Evolutionary conservation across 2,797 vertebrate species (phyloP), one percentile per base, ranked within the genome.

Genomic region (Notolepis coatsorum): DNA sequence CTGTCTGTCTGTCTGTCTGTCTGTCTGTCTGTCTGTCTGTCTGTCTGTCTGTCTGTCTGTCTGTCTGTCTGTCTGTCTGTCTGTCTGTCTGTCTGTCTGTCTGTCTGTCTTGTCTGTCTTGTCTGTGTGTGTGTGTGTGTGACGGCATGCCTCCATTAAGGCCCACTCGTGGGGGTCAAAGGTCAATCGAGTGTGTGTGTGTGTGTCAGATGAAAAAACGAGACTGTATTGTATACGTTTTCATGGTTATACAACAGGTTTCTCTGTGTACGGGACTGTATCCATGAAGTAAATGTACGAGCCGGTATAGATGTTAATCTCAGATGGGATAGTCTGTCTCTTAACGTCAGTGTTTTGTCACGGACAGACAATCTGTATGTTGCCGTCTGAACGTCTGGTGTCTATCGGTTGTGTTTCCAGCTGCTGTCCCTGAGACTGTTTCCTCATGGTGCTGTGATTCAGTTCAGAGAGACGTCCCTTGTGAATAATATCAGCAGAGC

Each of bases 361-460:
- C 28, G 35, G 28, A 51, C 9, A 2, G 30, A 18, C 17, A 50
- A 45, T 38, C 59, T 54, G 64, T 43, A 47, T 30, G 54, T 18
- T 8, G 43, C 25, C 13, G 38, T 52, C 82, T 82, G 74, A 61
- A 50, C 42, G 30, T 33, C 20, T 57, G 42, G 28, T 38, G 54
- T 65, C 18, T 48, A n/a, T n/a, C n/a, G 59, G 65, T 50, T 84
- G 76, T 85, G 79, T 73, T 65, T 78, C 72, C 89, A 91, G 85
- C 84, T 89, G 85, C 84, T 89, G 87, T 84, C 56, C 56, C 17
- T 3, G 68, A 50, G 58, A 71, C 83, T 70, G 52, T 63, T 77
- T 79, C 59, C 53, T 77, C 71, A 77, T 62, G 57, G 59, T 69
- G 82, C 82, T 81, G 45, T 12, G 53, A 73, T 56, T 71, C 3